Evolutionary conservation across 2,113 vertebrate species (phyloP).

Genomic region (Lepus europaeus): DNA sequence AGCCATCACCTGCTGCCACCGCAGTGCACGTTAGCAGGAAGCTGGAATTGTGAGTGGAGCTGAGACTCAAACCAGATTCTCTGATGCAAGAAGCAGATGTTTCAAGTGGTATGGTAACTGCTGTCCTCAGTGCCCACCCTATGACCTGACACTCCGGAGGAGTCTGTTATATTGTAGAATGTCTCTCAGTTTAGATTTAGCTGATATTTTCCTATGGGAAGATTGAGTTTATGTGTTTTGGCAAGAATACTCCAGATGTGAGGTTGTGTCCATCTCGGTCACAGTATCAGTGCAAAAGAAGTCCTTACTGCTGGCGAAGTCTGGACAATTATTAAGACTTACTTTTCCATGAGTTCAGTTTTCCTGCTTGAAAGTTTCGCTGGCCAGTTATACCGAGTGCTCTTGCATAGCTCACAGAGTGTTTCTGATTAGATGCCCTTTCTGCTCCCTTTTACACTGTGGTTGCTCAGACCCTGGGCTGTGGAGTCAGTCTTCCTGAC

Average conservation of each 20-base stretch:
- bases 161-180: constrained; percentile 1
- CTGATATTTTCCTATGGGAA: neutral
- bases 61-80: too few relatives aligned
- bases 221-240: neutral
- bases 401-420: neutral
- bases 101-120: neutral
- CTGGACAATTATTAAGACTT: neutral
- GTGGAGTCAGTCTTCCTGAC: neutral
- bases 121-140: neutral
- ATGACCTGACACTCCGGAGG: neutral
- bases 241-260: neutral
- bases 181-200: neutral
- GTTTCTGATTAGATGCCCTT: neutral
- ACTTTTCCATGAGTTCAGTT: constrained; percentile 1
- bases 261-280: neutral
- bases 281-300: neutral
- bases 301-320: neutral
- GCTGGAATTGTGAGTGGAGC: too few relatives aligned
- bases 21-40: too few relatives aligned
- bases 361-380: constrained; percentile 55
- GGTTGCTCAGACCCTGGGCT: neutral
- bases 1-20: too few relatives aligned
- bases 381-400: neutral
- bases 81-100: too few relatives aligned
- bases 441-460: neutral